Conservation (phyloP, 1,140 invertebrate genomes). For the Calephelis nemesis region DNA sequence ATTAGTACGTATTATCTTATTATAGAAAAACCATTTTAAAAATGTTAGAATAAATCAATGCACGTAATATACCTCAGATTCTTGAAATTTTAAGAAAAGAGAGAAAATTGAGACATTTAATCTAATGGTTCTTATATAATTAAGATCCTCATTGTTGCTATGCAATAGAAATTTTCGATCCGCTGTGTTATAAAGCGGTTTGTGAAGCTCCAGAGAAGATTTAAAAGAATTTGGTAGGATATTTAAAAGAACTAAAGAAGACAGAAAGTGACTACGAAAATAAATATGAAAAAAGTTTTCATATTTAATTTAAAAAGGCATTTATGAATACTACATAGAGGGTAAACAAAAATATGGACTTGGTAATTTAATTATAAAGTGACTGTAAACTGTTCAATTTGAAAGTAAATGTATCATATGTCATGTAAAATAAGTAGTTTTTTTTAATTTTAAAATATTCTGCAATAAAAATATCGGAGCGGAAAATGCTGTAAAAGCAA, state of each 20-base stretch:
- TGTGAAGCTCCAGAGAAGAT: conserved; percentile 7
- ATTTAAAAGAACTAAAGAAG: conserved; percentile 19
- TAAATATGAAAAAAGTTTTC: not conserved
- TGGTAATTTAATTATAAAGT: not conserved
- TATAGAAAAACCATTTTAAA: conserved; percentile 10
- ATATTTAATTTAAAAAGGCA: not conserved
- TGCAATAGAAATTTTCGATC: conserved; percentile 7
- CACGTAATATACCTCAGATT: too few species aligned
- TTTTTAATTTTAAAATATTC: conserved; percentile 30
- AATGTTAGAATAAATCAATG: not conserved
- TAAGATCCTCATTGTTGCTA: not conserved
- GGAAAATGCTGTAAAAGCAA: conserved; percentile 77
- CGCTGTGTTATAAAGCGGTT: conserved; percentile 16
- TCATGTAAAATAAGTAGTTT: conserved; percentile 22
- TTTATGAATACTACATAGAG: conserved; percentile 19
- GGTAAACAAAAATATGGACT: not conserved
- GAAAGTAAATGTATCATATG: conserved; percentile 28
- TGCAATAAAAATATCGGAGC: conserved; percentile 44
- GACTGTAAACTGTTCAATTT: not conserved
- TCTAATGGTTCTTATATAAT: conserved; percentile 4
- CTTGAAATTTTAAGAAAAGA: not conserved
- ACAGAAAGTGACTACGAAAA: not conserved
- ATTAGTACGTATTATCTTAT: not conserved
- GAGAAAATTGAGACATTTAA: not conserved
- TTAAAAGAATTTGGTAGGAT: conserved; percentile 12